Evolutionary conservation across 2,113 vertebrate genomes (phyloP).

Genomic region (Ceuthmochares aereus): DNA sequence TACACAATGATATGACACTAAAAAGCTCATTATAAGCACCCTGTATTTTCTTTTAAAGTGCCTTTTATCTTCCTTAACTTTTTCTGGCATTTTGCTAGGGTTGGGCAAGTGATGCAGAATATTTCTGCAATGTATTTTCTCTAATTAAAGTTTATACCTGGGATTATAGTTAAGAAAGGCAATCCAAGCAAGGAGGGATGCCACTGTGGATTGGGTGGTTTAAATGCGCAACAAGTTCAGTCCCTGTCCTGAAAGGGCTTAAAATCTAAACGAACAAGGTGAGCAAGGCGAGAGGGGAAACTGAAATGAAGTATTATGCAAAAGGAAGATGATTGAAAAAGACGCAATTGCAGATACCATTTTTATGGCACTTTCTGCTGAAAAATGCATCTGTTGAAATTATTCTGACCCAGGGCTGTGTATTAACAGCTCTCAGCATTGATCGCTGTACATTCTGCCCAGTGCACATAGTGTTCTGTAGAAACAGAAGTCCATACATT

Average conservation of each 20-base stretch:
- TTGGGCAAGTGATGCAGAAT: background rate
- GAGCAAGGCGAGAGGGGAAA: background rate
- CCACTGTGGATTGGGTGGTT: background rate
- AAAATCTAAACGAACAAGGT: background rate
- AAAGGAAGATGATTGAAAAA: background rate
- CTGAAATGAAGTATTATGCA: background rate
- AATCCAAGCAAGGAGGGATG: background rate
- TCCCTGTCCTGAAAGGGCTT: background rate
- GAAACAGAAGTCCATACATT: background rate
- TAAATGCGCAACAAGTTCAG: background rate
- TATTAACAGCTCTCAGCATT: background rate
- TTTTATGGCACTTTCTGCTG: background rate
- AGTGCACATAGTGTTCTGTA: background rate
- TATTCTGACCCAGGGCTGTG: background rate
- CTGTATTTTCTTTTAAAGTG: background rate
- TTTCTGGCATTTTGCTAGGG: background rate
- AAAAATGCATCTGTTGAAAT: background rate
- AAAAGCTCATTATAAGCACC: background rate
- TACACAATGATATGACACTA: background rate
- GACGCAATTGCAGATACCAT: background rate
- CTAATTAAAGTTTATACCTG: background rate
- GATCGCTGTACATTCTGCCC: background rate
- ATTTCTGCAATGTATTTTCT: background rate
- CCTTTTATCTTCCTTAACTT: background rate
- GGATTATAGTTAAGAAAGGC: background rate